Evolutionary conservation across 30 jellyfish, hydroid and myxozoan species (phyloP).

Genomic region (Aurelia aurita): DNA sequence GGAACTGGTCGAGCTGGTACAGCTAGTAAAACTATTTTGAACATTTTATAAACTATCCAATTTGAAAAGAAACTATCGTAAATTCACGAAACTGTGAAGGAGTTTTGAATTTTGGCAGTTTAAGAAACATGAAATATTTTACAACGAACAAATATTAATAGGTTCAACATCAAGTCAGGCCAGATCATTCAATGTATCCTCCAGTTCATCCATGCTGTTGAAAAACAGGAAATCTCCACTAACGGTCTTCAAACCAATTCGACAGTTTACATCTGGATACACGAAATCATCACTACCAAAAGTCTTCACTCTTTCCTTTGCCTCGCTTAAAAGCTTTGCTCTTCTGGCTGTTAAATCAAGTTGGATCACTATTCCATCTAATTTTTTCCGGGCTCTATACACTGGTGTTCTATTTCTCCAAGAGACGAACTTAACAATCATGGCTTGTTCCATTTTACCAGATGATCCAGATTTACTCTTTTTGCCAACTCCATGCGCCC

Average conservation of each 20-base stretch:
- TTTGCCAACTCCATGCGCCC: constrained; percentile 14
- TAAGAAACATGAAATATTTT: too few relatives aligned
- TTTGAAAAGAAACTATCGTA: too few relatives aligned
- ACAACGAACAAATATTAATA: too few relatives aligned
- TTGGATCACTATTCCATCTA: background rate
- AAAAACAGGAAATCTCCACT: background rate
- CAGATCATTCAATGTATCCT: background rate
- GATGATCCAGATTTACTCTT: background rate
- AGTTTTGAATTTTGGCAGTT: too few relatives aligned
- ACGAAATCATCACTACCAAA: background rate
- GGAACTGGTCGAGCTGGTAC: too few relatives aligned
- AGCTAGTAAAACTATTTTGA: too few relatives aligned
- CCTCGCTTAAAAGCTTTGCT: too few relatives aligned
- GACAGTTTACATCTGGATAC: background rate
- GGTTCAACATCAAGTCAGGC: too few relatives aligned
- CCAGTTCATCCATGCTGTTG: background rate
- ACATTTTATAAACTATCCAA: too few relatives aligned
- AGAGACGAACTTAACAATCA: constrained; percentile 2
- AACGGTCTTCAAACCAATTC: background rate
- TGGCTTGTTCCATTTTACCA: constrained; percentile 7
- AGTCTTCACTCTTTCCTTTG: background rate
- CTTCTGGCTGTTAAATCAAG: background rate
- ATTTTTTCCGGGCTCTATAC: constrained; percentile 9
- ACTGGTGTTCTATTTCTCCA: constrained; percentile 11
- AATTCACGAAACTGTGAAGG: too few relatives aligned